These are phyloP conservation scores for Sclerodermus sp. DNA, from an alignment of 2,888 invertebrate genomes.

Conservation along the genomic window DNA sequence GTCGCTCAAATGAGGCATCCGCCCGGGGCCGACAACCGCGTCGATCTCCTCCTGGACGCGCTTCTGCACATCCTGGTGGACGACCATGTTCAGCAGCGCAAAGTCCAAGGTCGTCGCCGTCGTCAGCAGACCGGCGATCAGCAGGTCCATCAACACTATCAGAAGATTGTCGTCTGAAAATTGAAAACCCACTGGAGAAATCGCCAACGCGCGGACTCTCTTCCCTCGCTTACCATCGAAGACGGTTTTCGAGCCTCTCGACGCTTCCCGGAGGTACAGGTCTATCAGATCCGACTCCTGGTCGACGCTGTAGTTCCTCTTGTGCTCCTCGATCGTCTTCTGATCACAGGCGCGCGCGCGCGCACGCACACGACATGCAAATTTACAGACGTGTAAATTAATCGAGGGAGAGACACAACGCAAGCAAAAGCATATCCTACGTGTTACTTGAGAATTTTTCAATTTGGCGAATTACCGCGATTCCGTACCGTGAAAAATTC, in stretches of 20 bases:
- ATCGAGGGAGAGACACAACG: too few relatives aligned
- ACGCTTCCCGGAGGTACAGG: conserved; percentile 67
- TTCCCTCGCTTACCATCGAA: conserved; percentile 2
- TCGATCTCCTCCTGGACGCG: conserved; percentile 64
- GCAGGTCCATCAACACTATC: conserved; percentile 69
- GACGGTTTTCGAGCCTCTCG: conserved; percentile 37
- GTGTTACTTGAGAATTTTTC: background rate
- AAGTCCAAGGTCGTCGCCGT: conserved; percentile 68
- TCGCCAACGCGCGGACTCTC: too few relatives aligned
- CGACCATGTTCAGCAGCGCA: conserved; percentile 64
- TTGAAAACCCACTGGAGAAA: too few relatives aligned
- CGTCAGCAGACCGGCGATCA: conserved; percentile 69
- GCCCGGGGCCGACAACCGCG: conserved; percentile 52
- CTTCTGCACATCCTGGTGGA: conserved; percentile 64
- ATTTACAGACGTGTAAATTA: too few relatives aligned
- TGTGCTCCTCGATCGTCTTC: conserved; percentile 64
- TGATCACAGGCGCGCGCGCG: conserved; percentile 18
- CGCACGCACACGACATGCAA: too few relatives aligned
- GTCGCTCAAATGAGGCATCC: conserved; percentile 58
- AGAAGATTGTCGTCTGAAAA: conserved; percentile 66
- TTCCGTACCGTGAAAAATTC: conserved; percentile 59
- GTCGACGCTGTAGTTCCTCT: conserved; percentile 56
- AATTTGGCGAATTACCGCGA: background rate
- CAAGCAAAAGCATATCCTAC: too few relatives aligned
- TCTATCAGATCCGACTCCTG: conserved; percentile 65